phyloP scores from a whole-genome alignment of 2,113 vertebrate species.

The Turdus rufiventris region DNA sequence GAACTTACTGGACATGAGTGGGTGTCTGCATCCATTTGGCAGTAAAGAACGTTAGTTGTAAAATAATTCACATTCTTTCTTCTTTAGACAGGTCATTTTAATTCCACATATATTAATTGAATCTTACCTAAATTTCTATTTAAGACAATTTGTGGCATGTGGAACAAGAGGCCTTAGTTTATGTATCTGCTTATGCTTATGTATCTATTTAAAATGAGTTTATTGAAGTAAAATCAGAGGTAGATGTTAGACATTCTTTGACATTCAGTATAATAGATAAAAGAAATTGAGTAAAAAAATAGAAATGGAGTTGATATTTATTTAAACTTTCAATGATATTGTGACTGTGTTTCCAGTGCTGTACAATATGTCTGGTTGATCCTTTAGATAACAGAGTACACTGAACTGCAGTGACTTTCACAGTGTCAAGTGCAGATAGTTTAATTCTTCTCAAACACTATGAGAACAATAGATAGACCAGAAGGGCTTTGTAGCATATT shows the following conservation, averaged over 20 bases:
- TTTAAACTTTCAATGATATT: background rate
- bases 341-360: background rate
- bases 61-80: background rate
- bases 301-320: background rate
- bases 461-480: background rate
- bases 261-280: background rate
- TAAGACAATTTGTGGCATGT: background rate
- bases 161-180: background rate
- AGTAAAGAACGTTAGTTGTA: background rate
- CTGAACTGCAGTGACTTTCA: background rate
- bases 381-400: background rate
- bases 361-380: background rate
- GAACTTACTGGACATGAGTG: background rate
- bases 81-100: background rate
- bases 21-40: background rate
- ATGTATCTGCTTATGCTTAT: background rate
- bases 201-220: background rate
- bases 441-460: background rate
- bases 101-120: background rate
- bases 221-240: background rate
- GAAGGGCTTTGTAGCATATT: background rate
- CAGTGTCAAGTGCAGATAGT: background rate
- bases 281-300: background rate
- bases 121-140: background rate
- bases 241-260: background rate